Conservation (phyloP, 1,140 invertebrate species). For the Caerostris darwini region DNA sequence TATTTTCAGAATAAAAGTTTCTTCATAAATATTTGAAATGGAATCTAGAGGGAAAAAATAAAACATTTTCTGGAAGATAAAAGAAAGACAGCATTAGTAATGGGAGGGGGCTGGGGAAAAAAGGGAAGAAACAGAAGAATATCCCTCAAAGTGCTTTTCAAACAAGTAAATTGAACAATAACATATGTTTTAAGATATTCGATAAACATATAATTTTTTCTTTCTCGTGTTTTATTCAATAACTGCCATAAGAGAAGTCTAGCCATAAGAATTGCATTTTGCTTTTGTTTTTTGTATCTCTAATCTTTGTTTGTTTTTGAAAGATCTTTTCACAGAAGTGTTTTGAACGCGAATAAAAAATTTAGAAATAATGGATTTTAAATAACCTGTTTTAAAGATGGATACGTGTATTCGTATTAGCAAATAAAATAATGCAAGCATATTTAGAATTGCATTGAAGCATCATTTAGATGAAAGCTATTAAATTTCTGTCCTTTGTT, state of each 20-base stretch:
- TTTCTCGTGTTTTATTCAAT: neutral
- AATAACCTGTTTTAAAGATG: neutral
- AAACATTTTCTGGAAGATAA: conserved; percentile 2
- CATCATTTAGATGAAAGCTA: no score
- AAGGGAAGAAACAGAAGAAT: neutral
- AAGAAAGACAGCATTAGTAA: neutral
- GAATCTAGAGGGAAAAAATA: neutral
- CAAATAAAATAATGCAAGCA: no score
- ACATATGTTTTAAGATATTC: conserved; percentile 25
- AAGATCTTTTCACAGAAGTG: no score
- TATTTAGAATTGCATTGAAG: neutral
- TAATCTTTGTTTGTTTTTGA: no score
- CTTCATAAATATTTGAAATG: conserved; percentile 35
- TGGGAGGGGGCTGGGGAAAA: neutral
- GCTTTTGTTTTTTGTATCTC: neutral
- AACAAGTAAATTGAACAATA: neutral
- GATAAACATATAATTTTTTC: conserved; percentile 26
- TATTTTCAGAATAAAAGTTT: neutral
- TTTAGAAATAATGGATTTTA: neutral
- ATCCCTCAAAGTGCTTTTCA: neutral
- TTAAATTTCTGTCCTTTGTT: no score
- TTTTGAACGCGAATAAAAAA: neutral
- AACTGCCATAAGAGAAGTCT: neutral
- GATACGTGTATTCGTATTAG: no score
- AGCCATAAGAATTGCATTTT: neutral